These are phyloP conservation scores for Lochmaea capreae DNA, from an alignment of 2,888 invertebrate species.

Conservation along the genomic window DNA sequence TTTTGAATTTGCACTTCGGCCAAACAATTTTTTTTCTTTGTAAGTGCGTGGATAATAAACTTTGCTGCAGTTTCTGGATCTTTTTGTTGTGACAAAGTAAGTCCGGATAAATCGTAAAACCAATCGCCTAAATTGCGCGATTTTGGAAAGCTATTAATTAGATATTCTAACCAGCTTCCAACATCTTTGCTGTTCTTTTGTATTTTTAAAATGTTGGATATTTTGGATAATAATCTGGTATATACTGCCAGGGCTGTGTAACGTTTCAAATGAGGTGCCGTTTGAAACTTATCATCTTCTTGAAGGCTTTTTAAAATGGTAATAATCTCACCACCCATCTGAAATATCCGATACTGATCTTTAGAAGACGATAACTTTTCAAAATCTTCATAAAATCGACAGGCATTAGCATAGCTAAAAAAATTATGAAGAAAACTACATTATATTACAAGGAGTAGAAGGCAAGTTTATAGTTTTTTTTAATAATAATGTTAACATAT, in stretches of 20 bases:
- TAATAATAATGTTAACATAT: too few relatives aligned
- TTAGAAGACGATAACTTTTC: conserved; percentile 13
- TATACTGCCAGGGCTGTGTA: conserved; percentile 54
- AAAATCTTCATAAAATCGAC: conserved; percentile 21
- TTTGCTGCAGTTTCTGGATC: neutral
- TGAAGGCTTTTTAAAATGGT: conserved; percentile 22
- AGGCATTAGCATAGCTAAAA: conserved; percentile 36
- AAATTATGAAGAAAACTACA: neutral
- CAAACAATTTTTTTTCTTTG: conserved; percentile 47
- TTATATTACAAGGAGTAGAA: too few relatives aligned
- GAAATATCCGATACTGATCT: conserved; percentile 12
- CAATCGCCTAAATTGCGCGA: conserved; percentile 52
- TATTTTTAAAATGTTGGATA: conserved; percentile 42
- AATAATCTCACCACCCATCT: conserved; percentile 2
- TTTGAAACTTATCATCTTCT: conserved; percentile 28
- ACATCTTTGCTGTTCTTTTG: conserved; percentile 48
- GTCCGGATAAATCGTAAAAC: conserved; percentile 49
- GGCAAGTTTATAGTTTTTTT: too few relatives aligned
- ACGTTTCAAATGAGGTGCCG: conserved; percentile 50
- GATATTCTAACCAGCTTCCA: conserved; percentile 52
- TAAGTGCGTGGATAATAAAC: neutral
- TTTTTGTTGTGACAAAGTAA: neutral
- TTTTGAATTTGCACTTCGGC: conserved; percentile 50
- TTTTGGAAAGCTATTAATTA: conserved; percentile 49
- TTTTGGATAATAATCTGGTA: conserved; percentile 44